Percentiles rank a stretch among this genome's conserved stretches.
These are phyloP conservation scores for Amniataba percoides DNA, from an alignment of 2,797 vertebrate species.

Conservation along the genomic window DNA sequence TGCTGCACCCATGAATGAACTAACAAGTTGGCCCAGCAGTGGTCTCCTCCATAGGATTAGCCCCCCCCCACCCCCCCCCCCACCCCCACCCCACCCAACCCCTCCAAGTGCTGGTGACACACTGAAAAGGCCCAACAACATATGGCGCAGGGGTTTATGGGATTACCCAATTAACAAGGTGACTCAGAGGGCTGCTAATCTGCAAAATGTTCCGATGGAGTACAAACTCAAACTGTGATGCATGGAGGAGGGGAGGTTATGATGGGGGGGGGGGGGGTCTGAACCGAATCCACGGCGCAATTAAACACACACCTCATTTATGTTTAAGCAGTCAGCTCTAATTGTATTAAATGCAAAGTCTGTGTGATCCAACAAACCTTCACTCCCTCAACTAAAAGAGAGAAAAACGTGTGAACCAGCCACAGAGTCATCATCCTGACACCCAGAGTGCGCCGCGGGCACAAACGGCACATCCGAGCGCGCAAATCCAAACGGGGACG, in stretches of 20 bases:
- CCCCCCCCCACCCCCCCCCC: constrained; percentile 22
- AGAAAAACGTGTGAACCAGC: not conserved
- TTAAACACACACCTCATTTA: constrained; percentile 52
- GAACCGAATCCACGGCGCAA: constrained; percentile 51
- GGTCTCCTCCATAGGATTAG: constrained; percentile 49
- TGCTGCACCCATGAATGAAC: constrained; percentile 47
- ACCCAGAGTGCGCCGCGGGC: constrained; percentile 40
- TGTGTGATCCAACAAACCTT: constrained; percentile 9
- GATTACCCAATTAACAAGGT: constrained; percentile 89
- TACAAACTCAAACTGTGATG: constrained; percentile 42
- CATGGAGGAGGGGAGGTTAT: not conserved
- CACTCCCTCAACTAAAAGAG: not conserved
- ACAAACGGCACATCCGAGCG: constrained; percentile 26
- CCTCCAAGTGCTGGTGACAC: constrained; percentile 60
- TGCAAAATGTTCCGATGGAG: constrained; percentile 70
- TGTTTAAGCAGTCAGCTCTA: constrained; percentile 47
- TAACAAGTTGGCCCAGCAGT: constrained; percentile 34
- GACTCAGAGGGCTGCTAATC: constrained; percentile 84
- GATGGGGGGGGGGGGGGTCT: not conserved
- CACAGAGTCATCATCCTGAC: constrained; percentile 41
- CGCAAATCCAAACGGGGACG: constrained; percentile 21
- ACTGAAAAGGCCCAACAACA: constrained; percentile 84
- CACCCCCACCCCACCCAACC: constrained; percentile 7
- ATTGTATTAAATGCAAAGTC: constrained; percentile 58
- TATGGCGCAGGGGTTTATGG: constrained; percentile 89